These are phyloP conservation scores for Zhuqinia jingwanae DNA, from an alignment of 2,888 invertebrate species.

Conservation along the genomic window DNA sequence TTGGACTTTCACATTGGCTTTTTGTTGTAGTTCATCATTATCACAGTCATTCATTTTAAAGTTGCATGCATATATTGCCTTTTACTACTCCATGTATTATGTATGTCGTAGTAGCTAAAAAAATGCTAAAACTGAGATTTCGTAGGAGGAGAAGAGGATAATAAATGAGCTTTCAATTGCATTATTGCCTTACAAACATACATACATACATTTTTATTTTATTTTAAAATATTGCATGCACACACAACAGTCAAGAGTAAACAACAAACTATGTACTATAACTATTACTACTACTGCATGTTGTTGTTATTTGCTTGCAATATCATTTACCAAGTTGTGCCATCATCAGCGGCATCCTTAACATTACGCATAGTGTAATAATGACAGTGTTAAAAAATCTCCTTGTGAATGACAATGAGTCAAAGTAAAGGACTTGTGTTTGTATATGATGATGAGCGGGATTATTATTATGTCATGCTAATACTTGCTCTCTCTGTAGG, in stretches of 20 bases:
- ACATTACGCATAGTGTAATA: background rate
- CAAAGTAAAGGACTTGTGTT: conserved; percentile 50
- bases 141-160: conserved; percentile 42
- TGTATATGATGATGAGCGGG: conserved; percentile 42
- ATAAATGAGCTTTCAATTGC: conserved; percentile 24
- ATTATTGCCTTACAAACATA: background rate
- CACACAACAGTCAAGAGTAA: no score
- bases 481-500: conserved; percentile 30
- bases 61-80: background rate
- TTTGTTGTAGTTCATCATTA: conserved; percentile 39
- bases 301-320: background rate
- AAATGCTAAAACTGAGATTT: conserved; percentile 42
- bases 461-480: conserved; percentile 50
- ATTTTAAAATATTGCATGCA: no score
- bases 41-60: conserved; percentile 31
- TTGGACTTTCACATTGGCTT: conserved; percentile 77
- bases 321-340: conserved; percentile 27
- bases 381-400: conserved; percentile 48
- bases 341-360: background rate
- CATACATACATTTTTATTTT: no score
- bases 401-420: conserved; percentile 57
- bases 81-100: background rate
- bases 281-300: no score
- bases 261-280: no score
- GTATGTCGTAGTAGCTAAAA: background rate